Evolutionary conservation across 1,140 invertebrate species (phyloP), one percentile per base, ranked within the genome.

Genomic region (Drosophila setifemur): DNA sequence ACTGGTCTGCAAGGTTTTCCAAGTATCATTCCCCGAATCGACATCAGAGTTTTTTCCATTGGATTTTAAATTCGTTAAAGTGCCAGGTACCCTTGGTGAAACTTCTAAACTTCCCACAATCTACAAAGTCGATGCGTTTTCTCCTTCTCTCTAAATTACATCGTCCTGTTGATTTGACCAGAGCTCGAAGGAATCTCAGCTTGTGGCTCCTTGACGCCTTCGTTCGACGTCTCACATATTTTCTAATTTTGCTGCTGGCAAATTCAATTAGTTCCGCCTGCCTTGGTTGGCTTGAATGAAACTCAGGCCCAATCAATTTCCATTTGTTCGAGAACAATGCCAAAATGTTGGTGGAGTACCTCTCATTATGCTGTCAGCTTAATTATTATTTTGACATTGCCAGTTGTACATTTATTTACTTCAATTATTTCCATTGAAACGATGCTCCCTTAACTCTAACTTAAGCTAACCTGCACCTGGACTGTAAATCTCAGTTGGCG

Each of bases 331-430:
- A 39, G 26, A 37, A 60, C 43, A 54, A 69, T 69, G 43, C 42
- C 2, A 6, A 31, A 9, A 31, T 12, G 11, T 9, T 6, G 44
- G 18, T 37, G 14, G 33, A 37, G 14, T 8, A 18, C 40, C 57
- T 18, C 57, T 79, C 76, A 74, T 79, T 79, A 75, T 71, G 54
- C 76, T 81, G 76, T 81, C 71, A 66, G 66, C 66, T 72, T 81
- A 81, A 81, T 81, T 81, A 81, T 81, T 81, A 81, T 81, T 81
- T 81, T 71, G 76, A 68, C 76, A 81, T 67, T 58, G 63, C 66
- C 42, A 55, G 71, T 57, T 64, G 60, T 48, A 71, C 66, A 82
- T 81, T 81, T 81, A 81, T 81, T 81, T 81, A 81, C 73, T 68
- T 52, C 57, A 61, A 81, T 81, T 81, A 75, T 67, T 64, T 57